These are phyloP conservation scores for Zaprionus vittiger DNA, from an alignment of 1,140 invertebrate genomes.

Conservation along the genomic window DNA sequence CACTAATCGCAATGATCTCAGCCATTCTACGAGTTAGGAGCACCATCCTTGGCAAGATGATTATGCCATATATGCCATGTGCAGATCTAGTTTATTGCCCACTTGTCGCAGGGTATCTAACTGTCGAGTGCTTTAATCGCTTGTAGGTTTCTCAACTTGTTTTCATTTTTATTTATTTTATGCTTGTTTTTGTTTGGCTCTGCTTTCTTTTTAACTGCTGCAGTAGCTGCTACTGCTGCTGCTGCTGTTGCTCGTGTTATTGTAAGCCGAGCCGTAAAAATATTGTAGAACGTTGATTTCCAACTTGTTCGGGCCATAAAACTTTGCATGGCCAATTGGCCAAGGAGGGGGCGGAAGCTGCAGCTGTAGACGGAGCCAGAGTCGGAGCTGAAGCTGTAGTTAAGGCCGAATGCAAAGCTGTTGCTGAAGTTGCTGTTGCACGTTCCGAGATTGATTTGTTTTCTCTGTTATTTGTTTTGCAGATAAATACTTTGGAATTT, in stretches of 20 bases:
- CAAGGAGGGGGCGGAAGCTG: constrained; percentile 1
- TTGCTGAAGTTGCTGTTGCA: background rate
- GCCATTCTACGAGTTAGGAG: no score
- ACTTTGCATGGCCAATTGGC: constrained; percentile 31
- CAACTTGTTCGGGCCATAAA: constrained; percentile 39
- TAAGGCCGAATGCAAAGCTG: background rate
- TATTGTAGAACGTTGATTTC: constrained; percentile 27
- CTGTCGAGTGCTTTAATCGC: background rate
- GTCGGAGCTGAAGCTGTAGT: background rate
- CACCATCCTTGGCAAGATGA: no score
- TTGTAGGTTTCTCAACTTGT: background rate
- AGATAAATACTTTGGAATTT: constrained; percentile 57
- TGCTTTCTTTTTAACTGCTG: constrained; percentile 22
- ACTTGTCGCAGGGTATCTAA: background rate
- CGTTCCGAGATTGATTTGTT: constrained; percentile 33
- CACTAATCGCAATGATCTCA: no score
- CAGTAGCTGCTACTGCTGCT: constrained; percentile 6
- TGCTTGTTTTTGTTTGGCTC: constrained; percentile 14
- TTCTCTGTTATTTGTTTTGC: constrained; percentile 39
- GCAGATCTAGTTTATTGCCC: no score
- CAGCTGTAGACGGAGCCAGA: background rate
- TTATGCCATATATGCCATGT: no score
- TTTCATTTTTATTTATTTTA: background rate
- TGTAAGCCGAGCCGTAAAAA: constrained; percentile 39
- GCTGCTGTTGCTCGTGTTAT: constrained; percentile 12